phyloP scores from a whole-genome alignment of 2,797 vertebrate genomes.

The Rhodeus uyekii region DNA sequence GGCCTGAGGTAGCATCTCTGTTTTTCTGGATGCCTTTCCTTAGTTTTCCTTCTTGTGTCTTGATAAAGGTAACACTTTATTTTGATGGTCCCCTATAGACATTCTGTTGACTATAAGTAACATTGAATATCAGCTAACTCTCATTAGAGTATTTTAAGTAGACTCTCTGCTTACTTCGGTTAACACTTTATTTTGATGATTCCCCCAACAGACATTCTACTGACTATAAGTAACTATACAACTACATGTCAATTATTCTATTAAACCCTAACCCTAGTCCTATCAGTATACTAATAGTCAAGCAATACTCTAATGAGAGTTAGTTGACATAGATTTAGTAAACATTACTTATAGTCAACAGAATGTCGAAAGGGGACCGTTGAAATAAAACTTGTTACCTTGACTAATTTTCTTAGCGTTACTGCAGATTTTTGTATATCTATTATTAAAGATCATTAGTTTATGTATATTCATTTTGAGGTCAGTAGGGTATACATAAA shows the following conservation, averaged over 20 bases:
- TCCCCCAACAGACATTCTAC: not conserved
- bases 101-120: not conserved
- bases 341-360: not conserved
- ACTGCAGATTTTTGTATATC: not conserved
- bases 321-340: not conserved
- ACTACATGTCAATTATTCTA: not conserved
- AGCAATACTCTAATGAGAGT: not conserved
- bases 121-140: not conserved
- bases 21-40: constrained; percentile 56
- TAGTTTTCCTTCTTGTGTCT: constrained; percentile 6
- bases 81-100: not conserved
- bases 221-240: not conserved
- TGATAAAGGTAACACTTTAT: not conserved
- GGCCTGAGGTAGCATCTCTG: constrained; percentile 88
- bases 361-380: not conserved
- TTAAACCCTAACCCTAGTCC: too few species aligned
- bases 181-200: not conserved
- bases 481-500: not conserved
- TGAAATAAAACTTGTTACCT: not conserved
- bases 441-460: not conserved
- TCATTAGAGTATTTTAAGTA: not conserved
- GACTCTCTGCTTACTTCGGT: not conserved
- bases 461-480: not conserved
- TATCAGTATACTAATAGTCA: not conserved
- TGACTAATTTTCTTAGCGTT: not conserved